Conservation (phyloP, 2,113 vertebrate species). For the Neogobius melanostomus region DNA sequence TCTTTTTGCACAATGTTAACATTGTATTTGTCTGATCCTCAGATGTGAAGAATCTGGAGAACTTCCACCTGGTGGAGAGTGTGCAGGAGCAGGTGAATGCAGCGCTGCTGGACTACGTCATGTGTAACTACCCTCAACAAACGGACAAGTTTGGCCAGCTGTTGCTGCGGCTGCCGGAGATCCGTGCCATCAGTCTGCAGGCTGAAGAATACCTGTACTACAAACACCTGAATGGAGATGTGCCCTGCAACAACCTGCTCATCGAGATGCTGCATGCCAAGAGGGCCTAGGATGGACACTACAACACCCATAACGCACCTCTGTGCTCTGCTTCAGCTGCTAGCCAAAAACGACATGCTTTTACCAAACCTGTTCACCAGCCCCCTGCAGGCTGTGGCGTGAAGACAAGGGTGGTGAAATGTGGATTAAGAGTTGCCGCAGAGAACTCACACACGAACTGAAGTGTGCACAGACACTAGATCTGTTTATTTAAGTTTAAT, state of each 20-base stretch:
- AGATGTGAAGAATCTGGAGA: constrained; percentile 99
- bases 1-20: not conserved
- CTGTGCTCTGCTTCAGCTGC: constrained; percentile 23
- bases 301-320: constrained; percentile 17
- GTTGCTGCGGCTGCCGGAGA: constrained; percentile 92
- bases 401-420: constrained; percentile 14
- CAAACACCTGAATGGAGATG: constrained; percentile 98
- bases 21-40: constrained; percentile 9
- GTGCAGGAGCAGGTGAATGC: constrained; percentile 97
- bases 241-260: constrained; percentile 98
- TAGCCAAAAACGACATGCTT: constrained; percentile 37
- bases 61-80: constrained; percentile 95
- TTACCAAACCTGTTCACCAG: constrained; percentile 41
- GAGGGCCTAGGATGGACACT: constrained; percentile 81
- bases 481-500: constrained; percentile 45
- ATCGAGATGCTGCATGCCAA: constrained; percentile 99
- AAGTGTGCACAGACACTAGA: constrained; percentile 26
- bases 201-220: constrained; percentile 99
- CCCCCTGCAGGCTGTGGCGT: constrained; percentile 30
- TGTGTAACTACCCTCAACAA: constrained; percentile 97
- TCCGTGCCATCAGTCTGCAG: constrained; percentile 96
- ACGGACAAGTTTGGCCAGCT: constrained; percentile 97
- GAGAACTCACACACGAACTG: constrained; percentile 15
- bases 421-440: constrained; percentile 23
- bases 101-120: constrained; percentile 93